phyloP scores from a whole-genome alignment of 2,888 invertebrate species.

The Eumacrocentrus americanus region DNA sequence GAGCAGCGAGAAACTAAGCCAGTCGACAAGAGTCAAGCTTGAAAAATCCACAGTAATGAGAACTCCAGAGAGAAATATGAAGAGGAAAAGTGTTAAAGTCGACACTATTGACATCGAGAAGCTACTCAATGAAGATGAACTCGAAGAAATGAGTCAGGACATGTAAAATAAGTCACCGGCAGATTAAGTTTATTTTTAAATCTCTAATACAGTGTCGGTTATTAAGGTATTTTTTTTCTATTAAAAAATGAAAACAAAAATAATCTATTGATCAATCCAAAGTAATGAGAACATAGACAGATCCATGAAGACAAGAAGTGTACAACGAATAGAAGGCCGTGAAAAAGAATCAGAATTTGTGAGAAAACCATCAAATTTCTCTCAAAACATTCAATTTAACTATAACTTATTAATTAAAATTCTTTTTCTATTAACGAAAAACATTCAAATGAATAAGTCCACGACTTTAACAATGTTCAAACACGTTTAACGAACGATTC shows the following conservation, averaged over 20 bases:
- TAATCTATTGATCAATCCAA: too few species aligned
- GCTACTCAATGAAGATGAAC: conserved; percentile 46
- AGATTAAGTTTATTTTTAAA: neutral
- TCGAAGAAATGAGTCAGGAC: conserved; percentile 28
- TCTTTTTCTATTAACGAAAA: neutral
- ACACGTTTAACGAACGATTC: neutral
- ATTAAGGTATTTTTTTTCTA: neutral
- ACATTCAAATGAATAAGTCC: too few species aligned
- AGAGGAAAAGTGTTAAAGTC: conserved; percentile 35
- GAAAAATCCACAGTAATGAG: conserved; percentile 20
- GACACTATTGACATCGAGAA: conserved; percentile 45
- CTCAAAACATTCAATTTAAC: too few species aligned
- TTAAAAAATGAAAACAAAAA: neutral
- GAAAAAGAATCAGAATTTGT: too few species aligned
- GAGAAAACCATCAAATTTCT: too few species aligned
- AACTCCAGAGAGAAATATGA: conserved; percentile 23
- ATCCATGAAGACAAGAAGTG: too few species aligned
- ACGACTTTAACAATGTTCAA: neutral
- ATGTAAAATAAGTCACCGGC: conserved; percentile 19
- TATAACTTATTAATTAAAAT: neutral
- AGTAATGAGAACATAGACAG: too few species aligned
- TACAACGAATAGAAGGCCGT: too few species aligned
- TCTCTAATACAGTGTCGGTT: neutral
- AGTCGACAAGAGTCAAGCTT: conserved; percentile 11
- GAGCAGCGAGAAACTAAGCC: conserved; percentile 24